These are phyloP conservation scores for Actinemys pallida DNA, from an alignment of 2,113 vertebrate genomes.

Conservation along the genomic window DNA sequence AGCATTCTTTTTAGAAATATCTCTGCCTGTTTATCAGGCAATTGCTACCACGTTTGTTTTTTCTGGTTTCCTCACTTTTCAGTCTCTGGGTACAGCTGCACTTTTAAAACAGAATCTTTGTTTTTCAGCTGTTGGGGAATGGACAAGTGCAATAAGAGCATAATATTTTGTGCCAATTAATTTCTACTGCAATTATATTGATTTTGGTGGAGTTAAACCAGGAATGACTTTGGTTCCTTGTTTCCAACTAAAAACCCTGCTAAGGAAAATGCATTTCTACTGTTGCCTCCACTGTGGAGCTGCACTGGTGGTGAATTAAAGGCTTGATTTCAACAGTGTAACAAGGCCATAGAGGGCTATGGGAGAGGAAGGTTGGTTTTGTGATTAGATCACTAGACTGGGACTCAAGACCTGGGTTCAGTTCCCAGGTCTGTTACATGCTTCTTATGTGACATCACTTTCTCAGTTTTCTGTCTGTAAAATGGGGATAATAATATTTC, in stretches of 20 bases:
- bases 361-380: conserved; percentile 16
- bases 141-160: background rate
- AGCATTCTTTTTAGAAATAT: conserved; percentile 51
- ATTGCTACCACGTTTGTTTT: conserved; percentile 54
- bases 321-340: conserved; percentile 9
- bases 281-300: background rate
- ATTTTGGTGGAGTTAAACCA: background rate
- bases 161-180: background rate
- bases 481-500: conserved; percentile 21
- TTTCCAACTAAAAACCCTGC: background rate
- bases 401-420: background rate
- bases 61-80: conserved; percentile 23
- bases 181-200: background rate
- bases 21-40: conserved; percentile 46
- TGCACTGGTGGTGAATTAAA: background rate
- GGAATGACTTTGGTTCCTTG: background rate
- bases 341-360: conserved; percentile 20
- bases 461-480: conserved; percentile 20
- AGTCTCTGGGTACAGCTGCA: background rate
- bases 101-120: background rate
- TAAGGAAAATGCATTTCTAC: background rate
- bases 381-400: background rate
- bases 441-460: conserved; percentile 9
- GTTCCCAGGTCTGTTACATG: conserved; percentile 39
- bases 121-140: background rate